phyloP scores from a whole-genome alignment of 1,140 invertebrate genomes.

The Drosophila bocqueti region DNA sequence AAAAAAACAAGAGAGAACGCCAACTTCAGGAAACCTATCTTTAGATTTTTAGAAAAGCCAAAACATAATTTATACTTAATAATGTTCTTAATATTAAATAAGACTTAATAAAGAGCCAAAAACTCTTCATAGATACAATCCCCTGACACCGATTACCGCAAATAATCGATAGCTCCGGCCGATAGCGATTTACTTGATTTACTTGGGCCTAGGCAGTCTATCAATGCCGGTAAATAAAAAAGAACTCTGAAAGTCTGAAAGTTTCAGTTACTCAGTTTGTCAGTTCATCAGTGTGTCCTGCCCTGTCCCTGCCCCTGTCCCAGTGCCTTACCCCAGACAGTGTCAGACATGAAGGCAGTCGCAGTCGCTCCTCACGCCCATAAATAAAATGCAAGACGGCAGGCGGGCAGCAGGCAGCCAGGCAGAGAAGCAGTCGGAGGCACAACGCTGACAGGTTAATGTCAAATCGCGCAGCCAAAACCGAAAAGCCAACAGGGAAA shows the following conservation, averaged over 20 bases:
- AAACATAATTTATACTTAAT: no score
- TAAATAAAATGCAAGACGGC: slow-evolving; percentile 70
- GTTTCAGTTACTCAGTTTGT: slow-evolving; percentile 44
- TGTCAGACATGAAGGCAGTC: slow-evolving; percentile 42
- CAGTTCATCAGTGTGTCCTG: slow-evolving; percentile 33
- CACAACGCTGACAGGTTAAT: slow-evolving; percentile 71
- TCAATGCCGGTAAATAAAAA: slow-evolving; percentile 26
- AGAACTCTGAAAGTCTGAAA: slow-evolving; percentile 15
- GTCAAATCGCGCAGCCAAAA: slow-evolving; percentile 74
- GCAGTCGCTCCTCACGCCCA: slow-evolving; percentile 31
- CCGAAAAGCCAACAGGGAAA: slow-evolving; percentile 58
- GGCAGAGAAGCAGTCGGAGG: slow-evolving; percentile 42
- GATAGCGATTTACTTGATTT: slow-evolving; percentile 26
- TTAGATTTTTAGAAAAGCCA: no score
- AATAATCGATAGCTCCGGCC: slow-evolving; percentile 7
- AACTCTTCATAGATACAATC: background rate
- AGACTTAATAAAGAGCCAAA: no score
- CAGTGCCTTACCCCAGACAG: slow-evolving; percentile 6
- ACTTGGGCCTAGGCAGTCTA: slow-evolving; percentile 38
- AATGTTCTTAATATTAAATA: no score
- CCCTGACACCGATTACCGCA: background rate
- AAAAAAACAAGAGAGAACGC: no score
- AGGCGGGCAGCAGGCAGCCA: slow-evolving; percentile 32
- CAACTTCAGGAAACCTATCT: no score
- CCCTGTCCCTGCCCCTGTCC: background rate